phyloP scores from a whole-genome alignment of 1,140 invertebrate species.

The Mercenaria mercenaria region DNA sequence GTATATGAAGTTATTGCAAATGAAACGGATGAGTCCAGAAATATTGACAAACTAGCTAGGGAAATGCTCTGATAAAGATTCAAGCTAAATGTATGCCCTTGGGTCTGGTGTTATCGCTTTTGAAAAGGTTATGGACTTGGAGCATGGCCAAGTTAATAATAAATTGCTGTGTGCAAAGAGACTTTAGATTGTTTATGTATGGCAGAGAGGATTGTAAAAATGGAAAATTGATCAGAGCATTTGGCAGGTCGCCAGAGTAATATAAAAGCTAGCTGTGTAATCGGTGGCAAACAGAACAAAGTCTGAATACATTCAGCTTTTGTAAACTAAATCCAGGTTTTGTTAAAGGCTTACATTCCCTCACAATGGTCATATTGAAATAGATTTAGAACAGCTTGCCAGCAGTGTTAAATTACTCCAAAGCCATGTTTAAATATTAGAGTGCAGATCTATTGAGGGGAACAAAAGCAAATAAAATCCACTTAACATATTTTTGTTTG shows the following conservation, averaged over 20 bases:
- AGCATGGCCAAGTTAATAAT: conserved; percentile 48
- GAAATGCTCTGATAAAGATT: conserved; percentile 47
- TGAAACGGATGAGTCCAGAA: conserved; percentile 16
- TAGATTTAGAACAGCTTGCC: conserved; percentile 13
- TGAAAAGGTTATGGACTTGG: conserved; percentile 64
- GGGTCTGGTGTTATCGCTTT: conserved; percentile 41
- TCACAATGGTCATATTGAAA: conserved; percentile 4
- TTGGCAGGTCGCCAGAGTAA: conserved; percentile 56
- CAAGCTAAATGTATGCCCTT: conserved; percentile 48
- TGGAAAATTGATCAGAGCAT: conserved; percentile 26
- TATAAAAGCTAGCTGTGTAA: conserved; percentile 43
- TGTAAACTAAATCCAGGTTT: conserved; percentile 36
- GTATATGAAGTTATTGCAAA: background rate
- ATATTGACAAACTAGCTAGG: conserved; percentile 30
- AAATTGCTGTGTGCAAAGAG: conserved; percentile 20
- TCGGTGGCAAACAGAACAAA: conserved; percentile 18
- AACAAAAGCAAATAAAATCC: conserved; percentile 36
- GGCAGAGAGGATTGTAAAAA: conserved; percentile 22
- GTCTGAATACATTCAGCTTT: conserved; percentile 31
- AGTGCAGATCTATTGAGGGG: background rate
- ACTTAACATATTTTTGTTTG: conserved; percentile 30
- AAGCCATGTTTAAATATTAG: conserved; percentile 36
- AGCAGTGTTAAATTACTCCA: background rate
- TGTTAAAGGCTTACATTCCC: conserved; percentile 30
- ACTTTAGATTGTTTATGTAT: conserved; percentile 42